Conservation (phyloP, 2,113 vertebrate genomes). For the Cynocephalus volans region DNA sequence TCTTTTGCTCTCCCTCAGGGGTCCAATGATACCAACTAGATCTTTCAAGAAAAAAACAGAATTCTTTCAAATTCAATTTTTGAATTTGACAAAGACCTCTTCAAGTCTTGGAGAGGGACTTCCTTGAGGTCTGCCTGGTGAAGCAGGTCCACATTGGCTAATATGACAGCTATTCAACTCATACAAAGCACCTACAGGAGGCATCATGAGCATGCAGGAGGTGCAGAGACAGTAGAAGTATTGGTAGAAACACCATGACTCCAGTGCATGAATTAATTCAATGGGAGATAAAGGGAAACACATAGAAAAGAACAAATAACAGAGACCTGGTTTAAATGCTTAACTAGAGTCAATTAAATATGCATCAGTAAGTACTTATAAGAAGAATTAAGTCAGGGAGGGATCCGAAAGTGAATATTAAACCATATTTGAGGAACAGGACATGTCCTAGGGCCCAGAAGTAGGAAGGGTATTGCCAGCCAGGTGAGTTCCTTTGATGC, state of each 20-base stretch:
- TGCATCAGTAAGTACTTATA: background rate
- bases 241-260: background rate
- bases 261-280: background rate
- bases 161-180: background rate
- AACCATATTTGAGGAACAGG: background rate
- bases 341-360: background rate
- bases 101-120: background rate
- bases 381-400: background rate
- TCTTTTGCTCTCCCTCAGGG: background rate
- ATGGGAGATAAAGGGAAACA: background rate
- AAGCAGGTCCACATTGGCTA: background rate
- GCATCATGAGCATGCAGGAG: background rate
- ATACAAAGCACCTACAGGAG: no score
- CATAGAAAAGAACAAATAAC: background rate
- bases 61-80: background rate
- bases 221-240: background rate
- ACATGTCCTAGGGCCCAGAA: background rate
- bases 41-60: background rate
- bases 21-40: background rate
- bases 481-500: no score
- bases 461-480: background rate
- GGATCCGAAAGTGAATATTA: background rate
- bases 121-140: background rate
- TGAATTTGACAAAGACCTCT: slow-evolving; percentile 10
- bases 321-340: background rate